Percentiles rank a stretch among this genome's conserved stretches.
Conservation (phyloP, 2,888 invertebrate genomes). For the Drosophila tanythrix region DNA sequence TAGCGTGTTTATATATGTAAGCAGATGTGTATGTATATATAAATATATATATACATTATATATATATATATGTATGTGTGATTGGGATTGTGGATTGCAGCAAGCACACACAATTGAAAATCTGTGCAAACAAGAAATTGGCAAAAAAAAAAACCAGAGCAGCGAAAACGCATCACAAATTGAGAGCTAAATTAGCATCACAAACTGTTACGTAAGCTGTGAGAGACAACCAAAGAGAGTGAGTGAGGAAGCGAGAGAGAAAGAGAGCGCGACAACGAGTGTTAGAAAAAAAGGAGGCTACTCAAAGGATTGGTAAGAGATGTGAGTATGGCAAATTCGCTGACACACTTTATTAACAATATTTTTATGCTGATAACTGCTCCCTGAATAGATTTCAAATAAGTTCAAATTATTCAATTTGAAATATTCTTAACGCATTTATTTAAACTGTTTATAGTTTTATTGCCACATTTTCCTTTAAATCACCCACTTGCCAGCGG, state of each 20-base stretch:
- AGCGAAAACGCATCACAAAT: constrained; percentile 17
- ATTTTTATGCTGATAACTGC: neutral
- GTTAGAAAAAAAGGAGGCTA: constrained; percentile 10
- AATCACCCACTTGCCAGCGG: neutral
- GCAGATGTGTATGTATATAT: neutral
- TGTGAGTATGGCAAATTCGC: neutral
- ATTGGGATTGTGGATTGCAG: constrained; percentile 24
- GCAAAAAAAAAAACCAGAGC: constrained; percentile 24
- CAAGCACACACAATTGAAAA: constrained; percentile 36
- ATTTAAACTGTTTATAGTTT: neutral
- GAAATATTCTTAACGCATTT: neutral
- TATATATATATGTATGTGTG: constrained; percentile 16
- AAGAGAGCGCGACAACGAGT: neutral
- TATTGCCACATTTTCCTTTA: neutral
- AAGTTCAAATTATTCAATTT: neutral
- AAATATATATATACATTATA: neutral
- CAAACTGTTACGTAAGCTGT: constrained; percentile 41
- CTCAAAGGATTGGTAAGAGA: constrained; percentile 44
- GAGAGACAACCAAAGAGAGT: neutral
- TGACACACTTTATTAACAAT: neutral
- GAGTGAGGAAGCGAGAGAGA: neutral
- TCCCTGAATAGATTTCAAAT: too few species aligned
- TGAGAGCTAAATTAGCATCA: constrained; percentile 20
- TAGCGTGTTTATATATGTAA: constrained; percentile 32
- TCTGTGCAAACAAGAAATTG: constrained; percentile 43